Conservation (phyloP, 2,888 invertebrate genomes). For the Germaria angustata region DNA sequence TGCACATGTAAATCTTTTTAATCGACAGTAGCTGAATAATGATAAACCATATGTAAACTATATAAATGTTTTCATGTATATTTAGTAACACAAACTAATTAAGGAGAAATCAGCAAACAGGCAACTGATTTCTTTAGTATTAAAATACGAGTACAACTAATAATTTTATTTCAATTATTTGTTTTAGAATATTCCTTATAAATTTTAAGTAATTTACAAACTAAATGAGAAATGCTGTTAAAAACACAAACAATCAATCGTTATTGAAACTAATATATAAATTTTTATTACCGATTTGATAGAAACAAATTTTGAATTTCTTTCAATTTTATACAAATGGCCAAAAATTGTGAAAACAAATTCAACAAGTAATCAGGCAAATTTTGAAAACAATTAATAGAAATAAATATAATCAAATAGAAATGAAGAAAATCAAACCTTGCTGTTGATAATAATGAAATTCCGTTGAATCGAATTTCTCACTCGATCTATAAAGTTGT, state of each 20-base stretch:
- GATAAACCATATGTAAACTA: no score
- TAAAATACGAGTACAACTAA: not conserved
- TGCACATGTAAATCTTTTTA: no score
- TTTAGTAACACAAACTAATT: not conserved
- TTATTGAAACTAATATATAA: constrained; percentile 6
- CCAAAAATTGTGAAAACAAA: not conserved
- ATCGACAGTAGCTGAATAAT: no score
- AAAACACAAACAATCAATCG: constrained; percentile 38
- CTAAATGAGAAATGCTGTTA: constrained; percentile 33
- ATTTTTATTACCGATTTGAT: not conserved
- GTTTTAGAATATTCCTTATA: not conserved
- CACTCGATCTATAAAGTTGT: constrained; percentile 84
- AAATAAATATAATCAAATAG: constrained; percentile 44
- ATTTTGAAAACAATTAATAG: constrained; percentile 60
- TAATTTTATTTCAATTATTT: not conserved
- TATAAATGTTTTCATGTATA: not conserved
- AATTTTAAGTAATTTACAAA: constrained; percentile 11
- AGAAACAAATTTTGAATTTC: constrained; percentile 25
- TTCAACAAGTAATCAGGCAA: constrained; percentile 2
- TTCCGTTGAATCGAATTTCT: constrained; percentile 84
- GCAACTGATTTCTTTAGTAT: not conserved
- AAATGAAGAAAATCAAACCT: constrained; percentile 76
- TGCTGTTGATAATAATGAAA: constrained; percentile 80
- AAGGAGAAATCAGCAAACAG: constrained; percentile 14
- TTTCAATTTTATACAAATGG: constrained; percentile 20